phyloP scores from a whole-genome alignment of 2,797 vertebrate genomes.

The Peromyscus nudipes region DNA sequence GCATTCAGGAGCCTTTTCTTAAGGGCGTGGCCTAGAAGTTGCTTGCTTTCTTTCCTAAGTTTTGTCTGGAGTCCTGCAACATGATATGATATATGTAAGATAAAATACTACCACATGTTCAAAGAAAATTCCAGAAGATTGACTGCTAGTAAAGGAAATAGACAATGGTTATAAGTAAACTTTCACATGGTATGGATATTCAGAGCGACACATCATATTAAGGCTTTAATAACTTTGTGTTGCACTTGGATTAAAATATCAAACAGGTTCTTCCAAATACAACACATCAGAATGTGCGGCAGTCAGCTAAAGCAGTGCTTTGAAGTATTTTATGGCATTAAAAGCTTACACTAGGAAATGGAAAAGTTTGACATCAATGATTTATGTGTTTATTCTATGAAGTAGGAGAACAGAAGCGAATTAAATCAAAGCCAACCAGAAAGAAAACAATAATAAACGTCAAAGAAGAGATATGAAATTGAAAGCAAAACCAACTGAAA shows the following conservation, averaged over 20 bases:
- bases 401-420: neutral
- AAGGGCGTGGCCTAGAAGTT: neutral
- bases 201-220: neutral
- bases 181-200: neutral
- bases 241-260: neutral
- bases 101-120: neutral
- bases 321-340: neutral
- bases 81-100: neutral
- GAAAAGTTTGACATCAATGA: neutral
- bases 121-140: neutral
- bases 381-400: neutral
- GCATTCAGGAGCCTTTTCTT: neutral
- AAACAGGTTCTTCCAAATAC: neutral
- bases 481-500: neutral
- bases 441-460: slow-evolving; percentile 37
- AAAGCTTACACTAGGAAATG: neutral
- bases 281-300: neutral
- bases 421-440: slow-evolving; percentile 8
- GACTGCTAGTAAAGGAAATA: neutral
- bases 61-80: neutral
- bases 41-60: neutral
- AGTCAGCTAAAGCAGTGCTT: neutral
- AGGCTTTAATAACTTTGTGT: neutral
- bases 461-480: neutral
- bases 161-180: neutral